phyloP scores from a whole-genome alignment of 2,888 invertebrate species.

The Dynastes hyllus region DNA sequence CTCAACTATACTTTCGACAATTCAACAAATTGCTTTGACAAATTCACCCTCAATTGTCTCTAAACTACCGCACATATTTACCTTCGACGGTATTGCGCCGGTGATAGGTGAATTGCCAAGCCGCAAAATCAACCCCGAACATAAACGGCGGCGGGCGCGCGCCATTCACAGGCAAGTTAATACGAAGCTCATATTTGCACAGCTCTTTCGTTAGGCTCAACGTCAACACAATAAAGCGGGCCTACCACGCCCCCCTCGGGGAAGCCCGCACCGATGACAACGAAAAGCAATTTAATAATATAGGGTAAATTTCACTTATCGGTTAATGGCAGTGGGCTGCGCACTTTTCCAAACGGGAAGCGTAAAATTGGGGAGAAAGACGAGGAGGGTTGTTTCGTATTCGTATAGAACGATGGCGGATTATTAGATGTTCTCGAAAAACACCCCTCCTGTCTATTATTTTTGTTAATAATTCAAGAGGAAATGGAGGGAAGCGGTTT shows the following conservation, averaged over 20 bases:
- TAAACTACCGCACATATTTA: too few relatives aligned
- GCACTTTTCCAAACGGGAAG: background rate
- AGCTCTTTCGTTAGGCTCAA: slow-evolving; percentile 68
- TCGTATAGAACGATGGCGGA: slow-evolving; percentile 7
- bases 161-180: slow-evolving; percentile 64
- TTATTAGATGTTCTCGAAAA: slow-evolving; percentile 12
- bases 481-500: too few relatives aligned
- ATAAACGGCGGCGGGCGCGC: slow-evolving; percentile 61
- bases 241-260: slow-evolving; percentile 61
- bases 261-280: slow-evolving; percentile 60
- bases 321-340: slow-evolving; percentile 25
- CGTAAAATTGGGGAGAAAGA: background rate
- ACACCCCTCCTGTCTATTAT: background rate
- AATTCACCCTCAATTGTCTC: too few relatives aligned
- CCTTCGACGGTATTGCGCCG: too few relatives aligned
- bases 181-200: slow-evolving; percentile 68
- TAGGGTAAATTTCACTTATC: slow-evolving; percentile 59
- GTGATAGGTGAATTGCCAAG: background rate
- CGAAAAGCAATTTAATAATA: slow-evolving; percentile 66
- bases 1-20: too few relatives aligned
- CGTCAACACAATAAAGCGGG: slow-evolving; percentile 67
- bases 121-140: slow-evolving; percentile 27
- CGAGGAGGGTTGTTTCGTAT: background rate
- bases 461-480: background rate
- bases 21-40: too few relatives aligned